phyloP scores from a whole-genome alignment of 2,113 vertebrate genomes.

The Arenaria interpres region DNA sequence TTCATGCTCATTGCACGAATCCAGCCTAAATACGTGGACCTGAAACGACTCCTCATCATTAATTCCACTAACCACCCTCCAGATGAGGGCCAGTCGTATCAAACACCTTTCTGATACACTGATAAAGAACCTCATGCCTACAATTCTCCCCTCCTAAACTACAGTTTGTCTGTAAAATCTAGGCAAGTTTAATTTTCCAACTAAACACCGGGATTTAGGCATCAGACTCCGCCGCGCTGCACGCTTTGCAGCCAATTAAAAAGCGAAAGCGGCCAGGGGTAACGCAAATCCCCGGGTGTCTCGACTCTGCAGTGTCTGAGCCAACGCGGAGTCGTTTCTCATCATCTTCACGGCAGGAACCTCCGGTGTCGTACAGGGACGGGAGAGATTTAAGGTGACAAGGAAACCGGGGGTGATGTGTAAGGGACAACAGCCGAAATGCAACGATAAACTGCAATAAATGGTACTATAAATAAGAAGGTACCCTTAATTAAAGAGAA shows the following conservation, averaged over 20 bases:
- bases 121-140: background rate
- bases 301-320: background rate
- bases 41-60: background rate
- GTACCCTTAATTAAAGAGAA: background rate
- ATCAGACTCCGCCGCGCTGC: fast-evolving
- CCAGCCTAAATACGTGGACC: background rate
- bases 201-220: fast-evolving
- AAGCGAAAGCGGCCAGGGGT: background rate
- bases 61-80: background rate
- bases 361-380: fast-evolving
- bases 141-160: background rate
- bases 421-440: background rate
- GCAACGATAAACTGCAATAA: background rate
- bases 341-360: background rate
- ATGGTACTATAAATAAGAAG: background rate
- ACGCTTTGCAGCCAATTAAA: background rate
- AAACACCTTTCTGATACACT: background rate
- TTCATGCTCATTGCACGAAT: fast-evolving
- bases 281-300: background rate
- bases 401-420: fast-evolving
- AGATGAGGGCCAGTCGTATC: background rate
- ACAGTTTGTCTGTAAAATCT: background rate
- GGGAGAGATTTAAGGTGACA: fast-evolving
- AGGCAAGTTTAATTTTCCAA: background rate
- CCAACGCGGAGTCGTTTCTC: background rate